Conservation (phyloP, 2,113 vertebrate species). For the Hypomesus transpacificus region DNA sequence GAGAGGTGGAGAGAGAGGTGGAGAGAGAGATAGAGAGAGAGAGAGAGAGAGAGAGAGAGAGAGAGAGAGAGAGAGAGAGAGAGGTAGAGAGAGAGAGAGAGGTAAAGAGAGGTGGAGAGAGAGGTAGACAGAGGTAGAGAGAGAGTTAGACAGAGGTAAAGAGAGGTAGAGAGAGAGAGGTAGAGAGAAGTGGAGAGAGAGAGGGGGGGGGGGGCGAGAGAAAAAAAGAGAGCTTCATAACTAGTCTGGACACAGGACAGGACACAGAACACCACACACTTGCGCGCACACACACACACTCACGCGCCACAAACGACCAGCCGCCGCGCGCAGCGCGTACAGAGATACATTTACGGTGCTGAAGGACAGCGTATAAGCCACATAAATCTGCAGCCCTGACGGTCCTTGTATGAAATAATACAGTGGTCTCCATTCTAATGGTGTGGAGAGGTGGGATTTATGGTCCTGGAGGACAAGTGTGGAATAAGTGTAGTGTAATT, state of each 20-base stretch:
- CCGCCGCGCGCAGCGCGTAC: too few relatives aligned
- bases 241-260: conserved; percentile 58
- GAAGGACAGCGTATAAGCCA: conserved; percentile 22
- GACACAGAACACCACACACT: conserved; percentile 23
- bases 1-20: conserved; percentile 27
- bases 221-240: conserved; percentile 59
- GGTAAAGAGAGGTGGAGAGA: background rate
- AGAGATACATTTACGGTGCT: conserved; percentile 43
- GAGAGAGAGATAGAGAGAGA: background rate
- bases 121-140: background rate
- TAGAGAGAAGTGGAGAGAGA: background rate
- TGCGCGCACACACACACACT: conserved; percentile 11
- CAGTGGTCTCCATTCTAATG: conserved; percentile 61
- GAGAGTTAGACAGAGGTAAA: too few relatives aligned
- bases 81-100: conserved; percentile 25
- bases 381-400: conserved; percentile 59
- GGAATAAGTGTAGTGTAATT: conserved; percentile 43
- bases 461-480: conserved; percentile 48
- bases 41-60: background rate
- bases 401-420: conserved; percentile 58
- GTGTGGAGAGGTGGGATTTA: conserved; percentile 46
- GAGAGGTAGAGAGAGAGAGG: background rate
- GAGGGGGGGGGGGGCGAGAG: conserved; percentile 9
- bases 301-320: too few relatives aligned
- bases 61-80: conserved; percentile 17